phyloP scores from a whole-genome alignment of 2,113 vertebrate genomes.

The Corythoichthys haematopterus region DNA sequence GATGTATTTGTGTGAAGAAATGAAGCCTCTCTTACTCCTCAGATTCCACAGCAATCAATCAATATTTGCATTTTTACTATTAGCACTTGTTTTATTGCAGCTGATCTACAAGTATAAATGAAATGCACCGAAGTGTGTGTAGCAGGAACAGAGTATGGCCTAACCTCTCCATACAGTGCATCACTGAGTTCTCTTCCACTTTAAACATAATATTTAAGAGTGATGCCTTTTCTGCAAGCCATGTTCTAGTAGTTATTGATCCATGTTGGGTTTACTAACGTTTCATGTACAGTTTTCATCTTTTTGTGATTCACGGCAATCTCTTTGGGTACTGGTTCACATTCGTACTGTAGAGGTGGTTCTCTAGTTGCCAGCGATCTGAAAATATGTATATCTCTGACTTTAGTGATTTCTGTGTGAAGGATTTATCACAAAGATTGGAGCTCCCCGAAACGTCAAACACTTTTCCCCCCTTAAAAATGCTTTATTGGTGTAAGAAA shows the following conservation, averaged over 20 bases:
- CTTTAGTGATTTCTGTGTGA: constrained; percentile 4
- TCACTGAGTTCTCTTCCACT: neutral
- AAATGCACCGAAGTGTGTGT: constrained; percentile 6
- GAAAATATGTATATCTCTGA: constrained; percentile 3
- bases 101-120: neutral
- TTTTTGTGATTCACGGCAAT: constrained; percentile 27
- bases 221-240: constrained; percentile 14
- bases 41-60: neutral
- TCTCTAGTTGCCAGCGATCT: constrained; percentile 9
- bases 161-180: constrained; percentile 4
- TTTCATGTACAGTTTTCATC: constrained; percentile 44
- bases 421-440: constrained; percentile 1
- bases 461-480: neutral
- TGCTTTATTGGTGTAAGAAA: constrained; percentile 4
- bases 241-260: constrained; percentile 10
- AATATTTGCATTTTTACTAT: constrained; percentile 7
- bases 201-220: neutral
- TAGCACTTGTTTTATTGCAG: neutral
- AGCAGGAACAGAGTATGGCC: neutral
- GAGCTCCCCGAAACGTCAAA: neutral
- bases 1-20: neutral
- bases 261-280: constrained; percentile 14
- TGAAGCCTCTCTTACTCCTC: neutral
- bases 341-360: neutral
- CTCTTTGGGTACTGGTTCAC: constrained; percentile 23